Base-by-base conservation (phyloP, 1,140 invertebrate genomes). In the Battus philenor region DNA sequence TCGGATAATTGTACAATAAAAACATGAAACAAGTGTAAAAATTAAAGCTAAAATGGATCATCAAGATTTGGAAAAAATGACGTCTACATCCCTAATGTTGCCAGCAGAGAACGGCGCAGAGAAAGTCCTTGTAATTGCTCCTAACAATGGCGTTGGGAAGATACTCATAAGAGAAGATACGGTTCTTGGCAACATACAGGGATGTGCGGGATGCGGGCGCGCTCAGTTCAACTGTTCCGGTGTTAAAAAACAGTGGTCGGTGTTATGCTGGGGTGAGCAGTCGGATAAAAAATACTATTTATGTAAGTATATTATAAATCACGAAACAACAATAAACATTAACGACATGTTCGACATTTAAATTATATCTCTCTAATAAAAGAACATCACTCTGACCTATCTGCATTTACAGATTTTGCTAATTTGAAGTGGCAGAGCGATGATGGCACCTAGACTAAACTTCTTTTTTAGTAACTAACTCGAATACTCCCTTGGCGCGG, bases 81-180 rank as follows among this genome's bases (percentile, higher is more conserved):
- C 63, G 0, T 68, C 77, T 0, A 52, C 64, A 2, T 44, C 63
- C 0, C 58, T 61, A 0, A 82, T 82, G 69, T 11, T 70, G 30
- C 49, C 62, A 0, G 68, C 64, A 33, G 68, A 67, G 8, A 48
- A 58, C n/a, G 13, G 31, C 10, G 62, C 64, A 8, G 67, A 72
- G 5, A 68, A 68, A 34, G 49, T 76, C 1, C 57, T 71, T 0
- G 62, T 79, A 0, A 43, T 68, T 1, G 36, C 63, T 0, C 64
- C 62, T 0, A 41, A 20, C 5, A 61, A 63, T 33, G 68, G 60
- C 3, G 62, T 64, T 0, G 70, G 69, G 1, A 82, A 68, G 50
- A 65, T 82, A 4, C 36, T 85, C 15, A 74, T 85, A 1, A 50
- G 80, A 12, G 80, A 84, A 24, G 80, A 84, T 26, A 84, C 80